Percentiles rank a stretch among this genome's conserved stretches.
Evolutionary conservation across 92 coral and sea anemone species (phyloP).

Genomic region (Pocillopora grandis): DNA sequence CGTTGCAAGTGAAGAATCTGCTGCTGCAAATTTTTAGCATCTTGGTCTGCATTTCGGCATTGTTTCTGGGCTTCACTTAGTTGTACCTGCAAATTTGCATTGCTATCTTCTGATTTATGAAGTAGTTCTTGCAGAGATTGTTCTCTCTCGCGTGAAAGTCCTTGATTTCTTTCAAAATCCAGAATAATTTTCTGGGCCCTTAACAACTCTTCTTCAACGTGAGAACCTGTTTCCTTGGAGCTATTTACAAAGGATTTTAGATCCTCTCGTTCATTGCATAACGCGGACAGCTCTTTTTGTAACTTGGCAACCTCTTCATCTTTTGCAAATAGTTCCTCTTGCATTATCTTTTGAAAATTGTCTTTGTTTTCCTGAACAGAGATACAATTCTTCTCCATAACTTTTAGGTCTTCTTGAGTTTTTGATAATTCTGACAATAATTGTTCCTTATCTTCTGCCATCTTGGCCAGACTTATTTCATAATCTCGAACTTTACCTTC

Average conservation of each 20-base stretch:
- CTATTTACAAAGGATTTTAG: conserved; percentile 18
- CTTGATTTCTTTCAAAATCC: conserved; percentile 50
- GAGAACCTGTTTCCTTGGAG: conserved; percentile 3
- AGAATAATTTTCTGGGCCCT: conserved; percentile 42
- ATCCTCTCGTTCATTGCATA: conserved; percentile 41
- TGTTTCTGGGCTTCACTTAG: conserved; percentile 47
- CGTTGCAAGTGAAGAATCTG: conserved; percentile 43
- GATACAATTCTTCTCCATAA: conserved; percentile 33
- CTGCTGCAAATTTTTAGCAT: conserved; percentile 48
- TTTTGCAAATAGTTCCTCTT: conserved; percentile 60
- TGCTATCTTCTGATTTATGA: conserved; percentile 60
- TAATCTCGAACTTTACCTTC: conserved; percentile 37
- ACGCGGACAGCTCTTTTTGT: conserved; percentile 59
- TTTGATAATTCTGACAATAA: conserved; percentile 35
- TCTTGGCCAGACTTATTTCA: conserved; percentile 35
- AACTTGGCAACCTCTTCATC: conserved; percentile 63
- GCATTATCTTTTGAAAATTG: conserved; percentile 56
- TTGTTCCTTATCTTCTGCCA: conserved; percentile 36
- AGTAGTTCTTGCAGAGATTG: conserved; percentile 50
- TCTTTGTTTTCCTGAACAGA: conserved; percentile 14
- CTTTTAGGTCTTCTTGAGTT: conserved; percentile 23
- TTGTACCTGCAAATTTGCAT: conserved; percentile 48
- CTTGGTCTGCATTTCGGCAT: conserved; percentile 44
- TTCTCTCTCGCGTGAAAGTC: conserved; percentile 30
- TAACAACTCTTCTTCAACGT: conserved; percentile 29